Base-by-base conservation (phyloP, 2,113 vertebrate genomes). In the Neolamprologus sp. region DNA sequence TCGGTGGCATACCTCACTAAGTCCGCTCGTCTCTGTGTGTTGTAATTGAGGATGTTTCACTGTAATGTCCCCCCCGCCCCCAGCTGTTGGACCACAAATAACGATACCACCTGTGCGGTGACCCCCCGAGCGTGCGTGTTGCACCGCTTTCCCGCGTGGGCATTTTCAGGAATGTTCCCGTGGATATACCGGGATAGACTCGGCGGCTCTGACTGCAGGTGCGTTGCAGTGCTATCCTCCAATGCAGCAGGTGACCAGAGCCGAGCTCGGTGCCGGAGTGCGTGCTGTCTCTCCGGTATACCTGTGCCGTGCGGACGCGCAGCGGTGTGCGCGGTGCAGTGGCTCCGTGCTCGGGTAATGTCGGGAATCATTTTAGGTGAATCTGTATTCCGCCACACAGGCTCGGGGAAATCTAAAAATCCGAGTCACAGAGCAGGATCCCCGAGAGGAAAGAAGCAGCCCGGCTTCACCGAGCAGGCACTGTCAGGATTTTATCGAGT, bases 211-310 rank as follows among this genome's bases (percentile, higher is more conserved):
- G 87, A 23, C 91, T 90, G 89, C 90, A 83, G 82, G 82, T 82
- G 93, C 87, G 58, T 68, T 30, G 82, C 88, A 21, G 75, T 28
- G 53, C 82, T 75, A 57, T 84, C 55, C 71, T 55, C 30, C 85
- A 65, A 90, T 93, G 93, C 93, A 95, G 95, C 95, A 94, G 95
- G 95, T 95, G 94, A 94, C 93, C 81, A 82, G 40, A 33, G 42
- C 71, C 73, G 45, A 45, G 42, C 55, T 85, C 58, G 3, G 89
- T 83, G 85, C 88, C 85, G 47, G 84, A 65, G 88, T 89, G 45
- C 17, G 3, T 84, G 88, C 37, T 19, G 83, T 78, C 30, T 60
- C 42, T 65, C 42, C 35, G 42, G 54, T 9, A 19, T 58, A 16
- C 89, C 84, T 83, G 81, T 28, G 53, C 55, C 79, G 45, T 42